These are phyloP conservation scores for Saccostrea glomerata DNA, from an alignment of 1,140 invertebrate species.

Conservation along the genomic window DNA sequence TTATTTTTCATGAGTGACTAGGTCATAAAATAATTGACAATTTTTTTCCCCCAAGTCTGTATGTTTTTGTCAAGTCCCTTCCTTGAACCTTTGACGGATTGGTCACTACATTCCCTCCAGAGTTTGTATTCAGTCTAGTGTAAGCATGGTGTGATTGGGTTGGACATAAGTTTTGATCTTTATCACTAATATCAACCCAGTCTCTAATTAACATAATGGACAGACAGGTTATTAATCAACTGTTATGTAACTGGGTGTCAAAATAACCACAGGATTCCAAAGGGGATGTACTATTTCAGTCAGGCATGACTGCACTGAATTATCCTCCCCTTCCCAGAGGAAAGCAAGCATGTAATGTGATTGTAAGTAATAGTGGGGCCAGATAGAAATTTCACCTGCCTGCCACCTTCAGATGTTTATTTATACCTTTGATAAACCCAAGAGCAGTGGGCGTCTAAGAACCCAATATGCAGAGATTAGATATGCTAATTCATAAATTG, in stretches of 20 bases:
- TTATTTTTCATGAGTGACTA: neutral
- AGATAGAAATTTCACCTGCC: conserved; percentile 17
- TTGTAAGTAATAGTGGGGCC: neutral
- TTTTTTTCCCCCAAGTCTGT: too few species aligned
- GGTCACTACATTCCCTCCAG: neutral
- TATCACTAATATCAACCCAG: neutral
- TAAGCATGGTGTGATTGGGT: too few species aligned
- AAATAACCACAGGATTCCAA: conserved; percentile 14
- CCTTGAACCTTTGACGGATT: neutral
- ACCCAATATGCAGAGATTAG: conserved; percentile 10
- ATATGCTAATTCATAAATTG: conserved; percentile 31
- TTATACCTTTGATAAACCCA: conserved; percentile 22
- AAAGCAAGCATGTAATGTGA: conserved; percentile 22
- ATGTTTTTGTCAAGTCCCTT: too few species aligned
- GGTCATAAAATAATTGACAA: neutral
- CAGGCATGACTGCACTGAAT: neutral
- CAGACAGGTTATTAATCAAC: conserved; percentile 17
- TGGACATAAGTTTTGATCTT: neutral
- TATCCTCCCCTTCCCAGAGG: neutral
- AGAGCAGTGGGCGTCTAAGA: conserved; percentile 23
- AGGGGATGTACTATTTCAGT: neutral
- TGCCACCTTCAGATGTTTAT: conserved; percentile 30
- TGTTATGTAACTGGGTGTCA: conserved; percentile 20
- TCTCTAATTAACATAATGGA: conserved; percentile 26
- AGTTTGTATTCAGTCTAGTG: neutral